A percentile compares a stretch with the other conserved stretches of the same genome.
phyloP scores from a whole-genome alignment of 2,888 invertebrate species.

The Hydraecia micacea region DNA sequence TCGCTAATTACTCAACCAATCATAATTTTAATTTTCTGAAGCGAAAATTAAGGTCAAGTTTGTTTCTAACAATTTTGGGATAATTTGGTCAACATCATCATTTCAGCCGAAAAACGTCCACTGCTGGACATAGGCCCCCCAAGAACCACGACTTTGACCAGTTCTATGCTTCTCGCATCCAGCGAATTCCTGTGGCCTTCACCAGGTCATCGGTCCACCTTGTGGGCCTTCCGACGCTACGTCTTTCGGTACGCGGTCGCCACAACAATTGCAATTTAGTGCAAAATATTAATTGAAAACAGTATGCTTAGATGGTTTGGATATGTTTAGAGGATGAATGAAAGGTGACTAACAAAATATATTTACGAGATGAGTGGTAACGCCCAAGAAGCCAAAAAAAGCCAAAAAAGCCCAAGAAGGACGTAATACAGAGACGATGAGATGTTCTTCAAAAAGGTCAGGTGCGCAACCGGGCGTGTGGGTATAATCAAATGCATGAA shows the following conservation, averaged over 20 bases:
- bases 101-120: not conserved
- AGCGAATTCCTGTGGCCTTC: not conserved
- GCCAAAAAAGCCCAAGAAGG: not conserved
- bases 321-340: too few species aligned
- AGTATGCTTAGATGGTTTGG: too few species aligned
- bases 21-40: conserved; percentile 11
- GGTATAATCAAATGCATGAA: too few species aligned
- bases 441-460: not conserved
- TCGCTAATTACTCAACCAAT: conserved; percentile 5
- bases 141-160: not conserved
- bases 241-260: not conserved
- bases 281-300: not conserved
- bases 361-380: not conserved
- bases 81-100: not conserved
- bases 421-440: not conserved
- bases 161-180: not conserved
- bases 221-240: not conserved
- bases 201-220: not conserved
- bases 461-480: too few species aligned
- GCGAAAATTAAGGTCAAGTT: not conserved
- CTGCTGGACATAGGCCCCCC: not conserved
- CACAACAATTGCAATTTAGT: not conserved
- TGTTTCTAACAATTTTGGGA: not conserved
- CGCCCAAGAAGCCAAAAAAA: too few species aligned
- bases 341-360: too few species aligned